Base-by-base conservation (phyloP, 2,797 vertebrate genomes). In the Acanthurus leucopareius region DNA sequence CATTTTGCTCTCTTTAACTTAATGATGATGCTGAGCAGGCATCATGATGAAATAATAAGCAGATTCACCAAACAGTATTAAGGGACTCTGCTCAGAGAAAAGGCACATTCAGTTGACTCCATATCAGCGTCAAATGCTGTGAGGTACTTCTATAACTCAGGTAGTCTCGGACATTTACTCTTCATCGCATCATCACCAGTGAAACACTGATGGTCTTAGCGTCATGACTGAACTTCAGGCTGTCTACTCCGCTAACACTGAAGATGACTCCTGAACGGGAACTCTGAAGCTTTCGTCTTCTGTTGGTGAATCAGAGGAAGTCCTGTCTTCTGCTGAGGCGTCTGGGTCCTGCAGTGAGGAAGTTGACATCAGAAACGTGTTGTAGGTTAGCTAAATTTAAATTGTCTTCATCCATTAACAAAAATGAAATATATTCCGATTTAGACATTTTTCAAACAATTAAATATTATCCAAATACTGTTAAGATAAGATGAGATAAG, bases 231-330 rank as follows among this genome's bases (percentile, higher is more conserved):
- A 6, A 15, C 45, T 4, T 11, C 35, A 56, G 19, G 4, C 7
- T 0, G 1, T 51, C 63, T 85, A 78, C 3, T 69, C 56, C 1
- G 0, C 45, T 4, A 1, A 19, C 3, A 9, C 11, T n/a, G 53
- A 52, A 22, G 4, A 2, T 0, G 85, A 86, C 77, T 95, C 92
- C 85, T 95, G 90, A 77, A 94, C 83, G 1, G 92, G 84, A 75
- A 32, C 8, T 5, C 86, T 80, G 3, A 94, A 15, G 32, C 53
- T 88, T 77, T 88, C 89, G 61, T 67, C 7, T 3, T n/a, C 2
- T 17, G 52, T 44, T 54, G 32, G 17, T 9, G 54, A 59, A 5
- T 4, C 10, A 3, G 53, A 2, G 6, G 47, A 14, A 0, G 8
- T 51, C 3, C 3, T 2, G 32, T 83, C 57, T 62, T 69, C 77